phyloP scores from a whole-genome alignment of 2,888 invertebrate species.

The Ceraclea dissimilis region DNA sequence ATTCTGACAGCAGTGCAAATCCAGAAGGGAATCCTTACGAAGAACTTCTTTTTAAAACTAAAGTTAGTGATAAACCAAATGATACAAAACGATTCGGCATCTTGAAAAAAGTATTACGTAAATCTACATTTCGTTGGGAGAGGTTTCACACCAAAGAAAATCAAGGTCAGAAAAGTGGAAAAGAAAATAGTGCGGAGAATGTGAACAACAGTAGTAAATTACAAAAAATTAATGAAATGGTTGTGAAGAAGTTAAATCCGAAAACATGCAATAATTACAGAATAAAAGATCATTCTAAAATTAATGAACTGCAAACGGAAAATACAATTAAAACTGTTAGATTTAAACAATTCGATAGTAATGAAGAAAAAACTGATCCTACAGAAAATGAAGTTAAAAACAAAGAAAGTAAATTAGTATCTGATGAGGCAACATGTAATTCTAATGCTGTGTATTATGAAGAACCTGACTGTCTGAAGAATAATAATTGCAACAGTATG shows the following conservation, averaged over 20 bases:
- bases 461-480: constrained; percentile 6
- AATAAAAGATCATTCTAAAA: constrained; percentile 1
- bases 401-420: not conserved
- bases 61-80: not conserved
- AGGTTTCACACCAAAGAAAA: not conserved
- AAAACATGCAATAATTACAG: constrained; percentile 9
- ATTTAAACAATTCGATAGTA: constrained; percentile 2
- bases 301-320: not conserved
- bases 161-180: not conserved
- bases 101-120: constrained; percentile 17
- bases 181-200: not conserved
- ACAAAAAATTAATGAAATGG: constrained; percentile 9
- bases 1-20: constrained; percentile 12
- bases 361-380: not conserved
- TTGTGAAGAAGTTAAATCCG: constrained; percentile 9
- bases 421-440: not conserved
- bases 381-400: not conserved
- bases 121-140: constrained; percentile 10
- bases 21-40: constrained; percentile 22
- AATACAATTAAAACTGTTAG: constrained; percentile 1
- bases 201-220: not conserved
- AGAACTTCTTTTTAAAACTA: constrained; percentile 17
- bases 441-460: constrained; percentile 12
- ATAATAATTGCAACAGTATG: not conserved
- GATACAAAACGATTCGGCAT: constrained; percentile 19